Evolutionary conservation across 2,113 vertebrate species (phyloP), one percentile per base, ranked within the genome.

Genomic region (Pogona vitticeps): DNA sequence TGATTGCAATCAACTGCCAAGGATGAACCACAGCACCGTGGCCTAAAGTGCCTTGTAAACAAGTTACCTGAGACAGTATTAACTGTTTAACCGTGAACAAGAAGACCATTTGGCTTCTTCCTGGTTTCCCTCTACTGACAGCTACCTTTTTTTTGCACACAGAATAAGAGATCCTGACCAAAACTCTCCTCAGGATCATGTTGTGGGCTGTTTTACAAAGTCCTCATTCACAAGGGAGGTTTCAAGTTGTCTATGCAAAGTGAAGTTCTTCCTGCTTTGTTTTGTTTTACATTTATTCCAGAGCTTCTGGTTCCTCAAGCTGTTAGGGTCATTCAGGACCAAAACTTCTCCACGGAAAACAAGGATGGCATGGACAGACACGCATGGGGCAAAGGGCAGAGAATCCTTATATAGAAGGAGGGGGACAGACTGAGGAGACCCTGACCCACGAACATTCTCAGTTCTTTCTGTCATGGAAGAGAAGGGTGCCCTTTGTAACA

Each of bases 11-110:
- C 31, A 8, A 7, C 42, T n/a, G 40, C 28, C 2, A 2, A 61
- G 33, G 56, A 59, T 6, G 68, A 13, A 23, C 26, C 21, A 4
- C 26, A 86, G 9, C 7, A 10, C 14, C 31, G 36, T 0, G 2
- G 33, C 5, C 3, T 71, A 0, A 91, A 93, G 94, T 95, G 95
- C 94, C 95, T 95, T 94, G 70, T 83, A 82, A 52, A 10, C 1
- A 10, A 80, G 40, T 31, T 86, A 80, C 88, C 90, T 80, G 88
- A 63, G 42, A 1, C 14, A 52, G 71, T 33, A 6, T 72, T 58
- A 8, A 67, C 14, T 40, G 3, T 56, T 52, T 46, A 3, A 71
- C 40, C 15, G 14, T 38, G 14, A 3, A 58, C 52, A 18, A 83
- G 67, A 12, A 36, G 23, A 71, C 23, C 33, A 3, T 52, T 33